Conservation (phyloP, 2,113 vertebrate genomes). For the Ameiurus melas region DNA sequence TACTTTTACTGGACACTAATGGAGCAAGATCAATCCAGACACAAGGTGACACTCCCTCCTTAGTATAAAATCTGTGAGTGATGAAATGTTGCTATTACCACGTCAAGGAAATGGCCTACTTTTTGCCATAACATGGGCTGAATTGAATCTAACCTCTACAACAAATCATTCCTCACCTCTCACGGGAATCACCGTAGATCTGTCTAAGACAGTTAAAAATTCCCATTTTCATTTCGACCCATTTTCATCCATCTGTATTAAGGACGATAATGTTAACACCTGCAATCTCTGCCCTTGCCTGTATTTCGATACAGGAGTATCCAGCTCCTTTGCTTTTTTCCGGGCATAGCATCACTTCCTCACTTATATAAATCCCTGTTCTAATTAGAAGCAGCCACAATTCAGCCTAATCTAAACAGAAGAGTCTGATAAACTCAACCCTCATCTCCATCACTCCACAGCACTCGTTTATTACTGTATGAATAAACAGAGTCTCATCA, state of each 20-base stretch:
- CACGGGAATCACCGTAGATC: not conserved
- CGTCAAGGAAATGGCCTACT: not conserved
- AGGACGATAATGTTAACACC: not conserved
- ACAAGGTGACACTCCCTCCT: not conserved
- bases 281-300: not conserved
- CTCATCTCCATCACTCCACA: constrained; percentile 53
- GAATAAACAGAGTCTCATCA: constrained; percentile 27
- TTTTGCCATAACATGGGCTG: constrained; percentile 16
- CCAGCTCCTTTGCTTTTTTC: not conserved
- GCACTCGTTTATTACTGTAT: constrained; percentile 54
- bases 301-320: not conserved
- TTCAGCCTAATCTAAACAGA: constrained; percentile 65
- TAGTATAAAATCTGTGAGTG: constrained; percentile 4
- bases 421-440: constrained; percentile 52
- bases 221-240: not conserved
- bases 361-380: constrained; percentile 34
- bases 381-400: constrained; percentile 61
- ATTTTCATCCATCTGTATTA: constrained; percentile 24
- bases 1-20: not conserved
- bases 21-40: constrained; percentile 27
- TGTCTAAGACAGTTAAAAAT: constrained; percentile 6
- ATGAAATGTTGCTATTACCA: constrained; percentile 26
- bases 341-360: not conserved
- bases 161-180: not conserved
- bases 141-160: not conserved